phyloP scores from a whole-genome alignment of 2,888 invertebrate species.

The Chorisops tibialis region DNA sequence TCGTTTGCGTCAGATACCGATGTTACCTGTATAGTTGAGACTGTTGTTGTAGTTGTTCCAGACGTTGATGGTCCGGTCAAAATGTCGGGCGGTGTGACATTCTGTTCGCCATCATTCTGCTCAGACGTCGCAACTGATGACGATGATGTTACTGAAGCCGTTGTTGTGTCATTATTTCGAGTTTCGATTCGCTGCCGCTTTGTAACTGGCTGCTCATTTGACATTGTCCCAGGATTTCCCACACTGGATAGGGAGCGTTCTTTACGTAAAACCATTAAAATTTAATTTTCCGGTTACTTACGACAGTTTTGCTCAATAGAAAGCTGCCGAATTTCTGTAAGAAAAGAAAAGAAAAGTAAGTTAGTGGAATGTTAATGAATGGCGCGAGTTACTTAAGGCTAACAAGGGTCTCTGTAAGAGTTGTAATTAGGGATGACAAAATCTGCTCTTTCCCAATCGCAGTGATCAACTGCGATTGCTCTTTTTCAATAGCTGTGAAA shows the following conservation, averaged over 20 bases:
- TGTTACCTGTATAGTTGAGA: not conserved
- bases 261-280: slow-evolving; percentile 40
- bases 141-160: slow-evolving; percentile 25
- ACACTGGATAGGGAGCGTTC: slow-evolving; percentile 37
- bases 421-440: too few species aligned
- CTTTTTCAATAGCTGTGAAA: too few species aligned
- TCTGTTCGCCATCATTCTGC: slow-evolving; percentile 5
- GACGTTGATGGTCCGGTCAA: slow-evolving; percentile 28
- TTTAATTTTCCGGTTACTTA: slow-evolving; percentile 9
- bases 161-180: slow-evolving; percentile 20
- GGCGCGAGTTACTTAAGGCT: too few species aligned
- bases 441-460: too few species aligned
- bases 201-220: slow-evolving; percentile 78
- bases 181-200: slow-evolving; percentile 73
- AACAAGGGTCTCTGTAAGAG: too few species aligned
- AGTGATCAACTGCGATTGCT: too few species aligned
- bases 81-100: slow-evolving; percentile 23
- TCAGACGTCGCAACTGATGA: slow-evolving; percentile 14
- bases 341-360: too few species aligned
- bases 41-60: slow-evolving; percentile 16
- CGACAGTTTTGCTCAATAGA: not conserved
- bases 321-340: slow-evolving; percentile 9
- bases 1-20: not conserved
- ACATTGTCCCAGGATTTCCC: slow-evolving; percentile 54
- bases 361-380: too few species aligned